Evolutionary conservation across 1,140 invertebrate species (phyloP), one percentile per base, ranked within the genome.

Genomic region (Caenorhabditis tropicalis): DNA sequence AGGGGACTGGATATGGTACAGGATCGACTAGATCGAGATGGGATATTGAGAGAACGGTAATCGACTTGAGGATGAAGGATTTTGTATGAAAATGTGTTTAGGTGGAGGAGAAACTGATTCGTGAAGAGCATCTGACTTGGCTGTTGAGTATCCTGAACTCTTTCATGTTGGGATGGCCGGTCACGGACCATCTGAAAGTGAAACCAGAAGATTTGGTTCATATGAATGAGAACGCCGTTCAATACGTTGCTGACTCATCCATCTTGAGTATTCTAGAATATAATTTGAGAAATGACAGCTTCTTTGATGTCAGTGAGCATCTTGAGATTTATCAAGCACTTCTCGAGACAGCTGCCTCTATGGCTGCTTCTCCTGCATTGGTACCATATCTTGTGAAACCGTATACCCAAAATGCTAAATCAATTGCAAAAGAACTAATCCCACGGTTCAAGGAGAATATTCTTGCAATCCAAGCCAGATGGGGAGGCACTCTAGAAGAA

Each of bases 1-100:
- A 97, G 87, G 93, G 93, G 9, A 96, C 96, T 0, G 96, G 96
- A 4, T 98, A 97, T 92, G 96, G 96, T 16, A 97, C 96, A 0
- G 96, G 96, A 1, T 96, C 95, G 1, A 98, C 96, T 1, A 95
- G 95, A 82, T 96, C 97, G 89, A 95, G 95, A 36, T 98, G 96
- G 96, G 96, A 98, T 92, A 95, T 97, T 12, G 96, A 98, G 89
- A 95, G 96, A 89, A 96, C 96, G 27, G 91, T 97, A 21, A 90
- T 95, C 70, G 49, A 85, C 79, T 33, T 84, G 87, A 9, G 85
- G 89, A 53, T 70, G 88, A 79, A 70, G 83, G 39, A 46, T 85
- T 33, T 15, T 46, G 46, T 39, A 24, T 31, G 49, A 65, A 65
- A 31, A 82, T 2, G 29, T 16, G 0, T 84, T 74, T 39, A 84